Base-by-base conservation (phyloP, 2,113 vertebrate species). In the Platycercus adscitus region DNA sequence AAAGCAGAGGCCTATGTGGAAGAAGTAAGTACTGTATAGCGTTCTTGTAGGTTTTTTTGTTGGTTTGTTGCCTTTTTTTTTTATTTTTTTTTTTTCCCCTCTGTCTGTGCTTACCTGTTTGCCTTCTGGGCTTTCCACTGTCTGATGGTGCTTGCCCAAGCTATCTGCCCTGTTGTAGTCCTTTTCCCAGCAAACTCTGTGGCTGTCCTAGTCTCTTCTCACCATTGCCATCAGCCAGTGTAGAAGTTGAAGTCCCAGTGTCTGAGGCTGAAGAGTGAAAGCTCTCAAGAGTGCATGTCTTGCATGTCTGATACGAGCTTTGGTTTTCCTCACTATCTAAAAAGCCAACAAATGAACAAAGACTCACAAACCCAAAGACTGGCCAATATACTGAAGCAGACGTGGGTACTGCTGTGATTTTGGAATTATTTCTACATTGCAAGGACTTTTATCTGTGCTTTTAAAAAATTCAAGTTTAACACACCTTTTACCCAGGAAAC, bases 81-180 rank as follows among this genome's bases (percentile, higher is more conserved):
- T n/a, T n/a, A n/a, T 37, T 9, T 4, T 0, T 0, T 15, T 50
- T n/a, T 79, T 60, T 37, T 49, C 7, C 15, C n/a, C 50, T 17
- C 28, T 21, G 68, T 70, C 56, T 88, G 41, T 76, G 31, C n/a
- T 56, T 89, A 58, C 37, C 41, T 1, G 0, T 63, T 72, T 94
- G 50, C 46, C 47, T 23, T 71, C 76, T 50, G 69, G 55, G 14
- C 81, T 91, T 83, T 73, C 68, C 17, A 39, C 21, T 73, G 37
- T 39, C 63, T 90, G n/a, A 28, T 56, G 60, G 21, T 86, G 35
- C 63, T 83, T 93, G 35, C 35, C 86, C 47, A 86, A 3, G 20
- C 64, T 19, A 0, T 71, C 33, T 76, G 55, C 15, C 17, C 29
- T 71, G 39, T 41, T 83, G 19, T 23, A 3, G 2, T 55, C 17